Evolutionary conservation across 2,113 vertebrate species (phyloP).

Genomic region (Neotragus moschatus): DNA sequence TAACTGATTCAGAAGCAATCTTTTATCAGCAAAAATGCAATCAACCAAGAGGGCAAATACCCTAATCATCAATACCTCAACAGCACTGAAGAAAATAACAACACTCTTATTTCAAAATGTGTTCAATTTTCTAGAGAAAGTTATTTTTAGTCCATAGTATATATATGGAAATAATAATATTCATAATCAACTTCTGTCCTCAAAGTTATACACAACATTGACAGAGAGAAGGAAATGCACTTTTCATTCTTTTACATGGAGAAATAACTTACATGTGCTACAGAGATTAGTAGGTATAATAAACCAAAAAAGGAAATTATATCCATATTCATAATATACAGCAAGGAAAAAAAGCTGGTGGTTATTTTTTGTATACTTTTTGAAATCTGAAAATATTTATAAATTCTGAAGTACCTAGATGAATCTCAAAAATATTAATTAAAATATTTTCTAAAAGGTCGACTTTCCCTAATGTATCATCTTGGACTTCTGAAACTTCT

Average conservation of each 20-base stretch:
- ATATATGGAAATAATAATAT: neutral
- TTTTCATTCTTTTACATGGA: slow-evolving; percentile 53
- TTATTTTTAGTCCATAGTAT: neutral
- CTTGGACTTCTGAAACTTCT: neutral
- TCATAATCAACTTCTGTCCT: neutral
- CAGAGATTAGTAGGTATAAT: slow-evolving; percentile 56
- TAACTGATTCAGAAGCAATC: slow-evolving; percentile 2
- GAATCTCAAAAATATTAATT: neutral
- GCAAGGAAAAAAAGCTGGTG: neutral
- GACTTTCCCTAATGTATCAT: neutral
- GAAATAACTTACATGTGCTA: slow-evolving; percentile 67
- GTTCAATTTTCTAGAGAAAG: neutral
- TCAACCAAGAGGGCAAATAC: neutral
- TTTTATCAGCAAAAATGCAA: slow-evolving; percentile 15
- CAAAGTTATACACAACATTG: neutral
- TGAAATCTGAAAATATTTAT: neutral
- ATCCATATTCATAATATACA: slow-evolving; percentile 50
- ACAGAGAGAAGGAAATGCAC: slow-evolving; percentile 57
- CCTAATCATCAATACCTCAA: neutral
- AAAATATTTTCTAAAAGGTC: slow-evolving; percentile 12
- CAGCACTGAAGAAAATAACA: neutral
- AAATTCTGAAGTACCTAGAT: neutral
- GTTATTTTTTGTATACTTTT: neutral
- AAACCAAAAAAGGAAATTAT: slow-evolving; percentile 76
- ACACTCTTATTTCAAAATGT: slow-evolving; percentile 18